Conservation (phyloP, 2,888 invertebrate genomes). For the Eilema depressum region DNA sequence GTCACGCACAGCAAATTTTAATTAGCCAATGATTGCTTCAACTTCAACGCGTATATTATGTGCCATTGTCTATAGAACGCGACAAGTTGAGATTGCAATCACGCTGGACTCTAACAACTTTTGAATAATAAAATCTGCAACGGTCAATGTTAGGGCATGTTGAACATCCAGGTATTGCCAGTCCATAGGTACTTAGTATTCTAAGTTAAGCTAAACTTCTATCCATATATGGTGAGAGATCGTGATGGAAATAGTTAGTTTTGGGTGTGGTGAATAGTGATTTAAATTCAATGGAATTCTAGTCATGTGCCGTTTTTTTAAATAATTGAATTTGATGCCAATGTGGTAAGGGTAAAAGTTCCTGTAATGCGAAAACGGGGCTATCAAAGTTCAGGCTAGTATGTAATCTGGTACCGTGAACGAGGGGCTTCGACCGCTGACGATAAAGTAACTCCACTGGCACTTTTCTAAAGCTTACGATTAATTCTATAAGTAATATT, state of each 20-base stretch:
- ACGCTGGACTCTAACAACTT: constrained; percentile 63
- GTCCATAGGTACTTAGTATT: constrained; percentile 43
- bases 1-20: constrained; percentile 85
- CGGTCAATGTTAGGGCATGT: constrained; percentile 53
- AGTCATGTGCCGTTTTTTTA: neutral
- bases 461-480: constrained; percentile 43
- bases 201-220: constrained; percentile 35
- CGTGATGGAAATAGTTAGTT: constrained; percentile 24
- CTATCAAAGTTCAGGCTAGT: constrained; percentile 76
- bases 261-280: constrained; percentile 24
- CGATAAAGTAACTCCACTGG: constrained; percentile 70
- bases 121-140: constrained; percentile 73
- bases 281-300: constrained; percentile 7
- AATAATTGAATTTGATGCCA: constrained; percentile 23
- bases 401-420: constrained; percentile 74
- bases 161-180: constrained; percentile 28
- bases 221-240: constrained; percentile 32
- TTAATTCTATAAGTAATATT: constrained; percentile 58
- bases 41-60: constrained; percentile 66
- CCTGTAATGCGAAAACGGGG: constrained; percentile 66
- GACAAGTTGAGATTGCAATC: constrained; percentile 73
- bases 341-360: constrained; percentile 58
- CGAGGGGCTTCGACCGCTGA: constrained; percentile 79
- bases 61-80: constrained; percentile 70
- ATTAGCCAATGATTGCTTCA: constrained; percentile 81